Percentiles rank a stretch among this genome's conserved stretches.
These are phyloP conservation scores for Kradibia gibbosae DNA, from an alignment of 1,140 invertebrate species.

Conservation along the genomic window DNA sequence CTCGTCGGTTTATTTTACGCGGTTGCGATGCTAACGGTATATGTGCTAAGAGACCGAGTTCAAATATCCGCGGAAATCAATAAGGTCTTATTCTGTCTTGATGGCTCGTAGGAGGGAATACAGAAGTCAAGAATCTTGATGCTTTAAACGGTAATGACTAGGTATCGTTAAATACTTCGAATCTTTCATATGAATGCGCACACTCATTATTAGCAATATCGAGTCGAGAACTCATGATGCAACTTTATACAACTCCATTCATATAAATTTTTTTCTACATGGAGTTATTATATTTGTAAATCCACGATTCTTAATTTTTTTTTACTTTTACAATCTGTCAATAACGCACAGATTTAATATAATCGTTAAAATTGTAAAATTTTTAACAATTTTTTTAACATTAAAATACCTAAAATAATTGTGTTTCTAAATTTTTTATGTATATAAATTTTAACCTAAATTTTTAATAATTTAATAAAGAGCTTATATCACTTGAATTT, in stretches of 20 bases:
- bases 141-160: neutral
- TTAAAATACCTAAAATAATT: no score
- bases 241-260: neutral
- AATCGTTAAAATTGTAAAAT: no score
- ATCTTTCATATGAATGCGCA: neutral
- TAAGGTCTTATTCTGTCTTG: neutral
- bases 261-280: neutral
- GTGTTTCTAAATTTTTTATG: no score
- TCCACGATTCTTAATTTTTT: neutral
- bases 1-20: slow-evolving; percentile 2
- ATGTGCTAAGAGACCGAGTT: neutral
- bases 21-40: neutral
- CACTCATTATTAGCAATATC: neutral
- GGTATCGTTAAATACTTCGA: neutral
- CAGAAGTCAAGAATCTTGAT: neutral
- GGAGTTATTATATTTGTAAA: neutral
- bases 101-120: neutral
- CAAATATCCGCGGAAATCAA: slow-evolving; percentile 4
- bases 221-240: neutral
- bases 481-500: no score
- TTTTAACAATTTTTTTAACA: no score
- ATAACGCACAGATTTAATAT: no score
- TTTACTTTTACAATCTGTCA: no score
- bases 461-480: no score
- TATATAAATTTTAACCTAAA: no score